Conservation (phyloP, 2,113 vertebrate genomes). For the Odocoileus virginianus region DNA sequence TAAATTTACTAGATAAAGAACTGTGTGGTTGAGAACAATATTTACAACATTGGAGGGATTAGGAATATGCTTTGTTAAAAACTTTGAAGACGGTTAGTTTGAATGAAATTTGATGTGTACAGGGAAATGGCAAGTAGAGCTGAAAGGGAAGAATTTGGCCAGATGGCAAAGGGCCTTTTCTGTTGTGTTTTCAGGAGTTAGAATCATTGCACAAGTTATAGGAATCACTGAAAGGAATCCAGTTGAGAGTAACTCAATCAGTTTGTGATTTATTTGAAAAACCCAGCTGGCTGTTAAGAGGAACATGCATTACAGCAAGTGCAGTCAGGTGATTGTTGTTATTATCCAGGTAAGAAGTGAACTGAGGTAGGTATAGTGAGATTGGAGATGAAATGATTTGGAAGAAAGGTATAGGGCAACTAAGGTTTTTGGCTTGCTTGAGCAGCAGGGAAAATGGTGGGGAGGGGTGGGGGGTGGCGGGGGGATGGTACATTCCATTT, state of each 20-base stretch:
- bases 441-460: neutral
- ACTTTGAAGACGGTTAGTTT: neutral
- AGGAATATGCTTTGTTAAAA: neutral
- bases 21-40: neutral
- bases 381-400: neutral
- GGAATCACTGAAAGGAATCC: neutral
- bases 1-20: neutral
- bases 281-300: neutral
- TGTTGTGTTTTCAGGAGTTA: neutral
- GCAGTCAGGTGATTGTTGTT: neutral
- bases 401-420: neutral
- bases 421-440: neutral
- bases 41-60: neutral
- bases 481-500: neutral
- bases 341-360: neutral
- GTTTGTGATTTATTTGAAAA: slow-evolving; percentile 24
- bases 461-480: too few species aligned
- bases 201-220: neutral
- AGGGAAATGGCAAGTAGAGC: neutral
- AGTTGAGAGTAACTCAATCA: neutral
- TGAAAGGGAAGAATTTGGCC: neutral
- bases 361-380: neutral
- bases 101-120: neutral
- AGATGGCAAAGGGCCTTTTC: neutral
- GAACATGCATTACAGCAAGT: neutral